phyloP scores from a whole-genome alignment of 2,888 invertebrate species.

The Lepidochitona cinerea region DNA sequence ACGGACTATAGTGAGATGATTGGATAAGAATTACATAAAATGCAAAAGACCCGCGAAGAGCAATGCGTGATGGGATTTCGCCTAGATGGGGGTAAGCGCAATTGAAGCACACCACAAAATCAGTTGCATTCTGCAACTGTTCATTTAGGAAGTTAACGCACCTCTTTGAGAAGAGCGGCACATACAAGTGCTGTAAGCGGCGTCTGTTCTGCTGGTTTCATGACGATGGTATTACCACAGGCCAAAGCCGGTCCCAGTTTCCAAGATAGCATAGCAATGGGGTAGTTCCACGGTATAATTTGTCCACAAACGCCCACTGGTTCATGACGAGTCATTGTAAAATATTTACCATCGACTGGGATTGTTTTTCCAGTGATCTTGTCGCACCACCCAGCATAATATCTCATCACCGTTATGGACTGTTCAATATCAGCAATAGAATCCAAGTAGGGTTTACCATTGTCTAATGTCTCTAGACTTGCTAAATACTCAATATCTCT shows the following conservation, averaged over 20 bases:
- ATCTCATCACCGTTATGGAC: slow-evolving; percentile 75
- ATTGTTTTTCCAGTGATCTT: slow-evolving; percentile 84
- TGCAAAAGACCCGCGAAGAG: no score
- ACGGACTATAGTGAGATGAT: no score
- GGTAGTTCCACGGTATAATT: slow-evolving; percentile 78
- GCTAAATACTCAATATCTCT: slow-evolving; percentile 49
- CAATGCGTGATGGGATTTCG: no score
- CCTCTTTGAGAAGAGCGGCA: slow-evolving; percentile 66
- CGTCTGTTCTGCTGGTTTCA: slow-evolving; percentile 71
- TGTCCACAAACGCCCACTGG: slow-evolving; percentile 96
- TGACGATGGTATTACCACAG: slow-evolving; percentile 67
- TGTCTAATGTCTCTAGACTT: slow-evolving; percentile 92
- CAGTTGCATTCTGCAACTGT: no score
- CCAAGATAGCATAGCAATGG: slow-evolving; percentile 61
- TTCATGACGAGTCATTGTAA: slow-evolving; percentile 74
- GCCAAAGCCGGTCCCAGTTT: slow-evolving; percentile 69
- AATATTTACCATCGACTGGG: slow-evolving; percentile 73
- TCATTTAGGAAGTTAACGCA: no score
- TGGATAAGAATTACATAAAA: no score
- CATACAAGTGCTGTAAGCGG: slow-evolving; percentile 70
- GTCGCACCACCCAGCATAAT: slow-evolving; percentile 96
- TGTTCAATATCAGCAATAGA: slow-evolving; percentile 73
- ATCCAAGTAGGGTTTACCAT: slow-evolving; percentile 90
- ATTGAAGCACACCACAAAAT: no score
- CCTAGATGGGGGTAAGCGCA: no score